Evolutionary conservation across 1,140 invertebrate genomes (phyloP), one percentile per base, ranked within the genome.

Genomic region (Listronotus oregonensis): DNA sequence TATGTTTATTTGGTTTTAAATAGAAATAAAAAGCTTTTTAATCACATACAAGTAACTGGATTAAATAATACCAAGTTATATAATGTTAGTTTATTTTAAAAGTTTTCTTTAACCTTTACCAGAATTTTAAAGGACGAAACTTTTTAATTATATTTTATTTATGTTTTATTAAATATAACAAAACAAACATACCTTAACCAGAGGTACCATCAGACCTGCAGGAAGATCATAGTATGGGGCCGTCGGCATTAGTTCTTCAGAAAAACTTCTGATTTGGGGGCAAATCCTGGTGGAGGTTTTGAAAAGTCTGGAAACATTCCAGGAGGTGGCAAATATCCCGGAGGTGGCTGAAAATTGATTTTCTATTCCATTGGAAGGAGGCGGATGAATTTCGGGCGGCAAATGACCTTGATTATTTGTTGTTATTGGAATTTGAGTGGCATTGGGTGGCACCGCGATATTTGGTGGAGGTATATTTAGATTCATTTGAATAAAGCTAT

Each of bases 181-280:
- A 34, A 44, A 44, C 37, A 69, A n/a, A 72, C 78, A 79, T 80
- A 92, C 89, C 85, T 93, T 94, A 58, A 98, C 93, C 8, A 97
- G 81, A 10, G 95, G 93, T 34, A 95, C 94, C 89, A 98, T 97
- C 0, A 98, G 81, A 54, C 95, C 96, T 67, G 96, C 96, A 12
- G 97, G 97, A 55, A 98, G 82, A 77, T 99, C 96, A 79, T 92
- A 98, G 78, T 98, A 99, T 50, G 96, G 95, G 67, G 95, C 89
- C 56, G 91, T 90, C 11, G 95, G 95, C 80, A 95, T 87, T 52
- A 94, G 80, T 68, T 93, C 90, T 70, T 93, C 9, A 78, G 66
- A 61, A 77, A 65, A 65, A 82, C 64, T 74, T 81, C 66, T 7
- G 84, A 82, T 3, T 84, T 82, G 7, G 81, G 79, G 3, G 85